These are phyloP conservation scores for Archegozetes longisetosus DNA, from an alignment of 1,140 invertebrate genomes.

Conservation along the genomic window DNA sequence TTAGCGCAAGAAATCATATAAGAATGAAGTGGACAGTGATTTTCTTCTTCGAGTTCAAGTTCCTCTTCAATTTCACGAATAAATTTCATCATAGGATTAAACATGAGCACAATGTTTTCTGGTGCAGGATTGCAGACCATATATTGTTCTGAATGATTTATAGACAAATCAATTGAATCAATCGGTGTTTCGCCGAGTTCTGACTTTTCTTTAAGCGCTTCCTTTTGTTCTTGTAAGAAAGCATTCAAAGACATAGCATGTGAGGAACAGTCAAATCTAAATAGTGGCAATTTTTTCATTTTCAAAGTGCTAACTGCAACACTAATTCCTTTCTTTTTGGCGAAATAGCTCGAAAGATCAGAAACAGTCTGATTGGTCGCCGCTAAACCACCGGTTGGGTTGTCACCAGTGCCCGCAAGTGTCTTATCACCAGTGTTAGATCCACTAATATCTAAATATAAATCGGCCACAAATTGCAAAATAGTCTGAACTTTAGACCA, in stretches of 20 bases:
- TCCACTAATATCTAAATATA: conserved; percentile 12
- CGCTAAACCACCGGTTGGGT: not conserved
- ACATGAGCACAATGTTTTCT: conserved; percentile 37
- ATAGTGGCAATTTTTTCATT: conserved; percentile 40
- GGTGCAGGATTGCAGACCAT: conserved; percentile 9
- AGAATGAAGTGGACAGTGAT: conserved; percentile 46
- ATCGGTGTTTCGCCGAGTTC: conserved; percentile 11
- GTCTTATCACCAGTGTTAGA: not conserved
- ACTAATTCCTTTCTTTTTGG: not conserved
- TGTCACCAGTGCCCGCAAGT: not conserved
- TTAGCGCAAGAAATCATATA: conserved; percentile 60
- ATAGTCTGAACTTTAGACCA: conserved; percentile 76
- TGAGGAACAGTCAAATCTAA: conserved; percentile 61
- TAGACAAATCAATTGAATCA: conserved; percentile 14
- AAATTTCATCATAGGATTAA: conserved; percentile 52
- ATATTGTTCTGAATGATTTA: conserved; percentile 21
- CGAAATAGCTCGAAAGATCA: not conserved
- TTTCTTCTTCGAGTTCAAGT: conserved; percentile 40
- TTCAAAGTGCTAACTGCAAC: conserved; percentile 8
- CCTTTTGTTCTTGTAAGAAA: conserved; percentile 41
- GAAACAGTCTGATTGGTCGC: not conserved
- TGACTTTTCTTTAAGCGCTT: conserved; percentile 18
- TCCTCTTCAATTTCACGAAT: conserved; percentile 55
- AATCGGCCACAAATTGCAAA: conserved; percentile 30
- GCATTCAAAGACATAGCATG: conserved; percentile 50